Conservation (phyloP, 2,113 vertebrate genomes). For the Siniperca chuatsi region DNA sequence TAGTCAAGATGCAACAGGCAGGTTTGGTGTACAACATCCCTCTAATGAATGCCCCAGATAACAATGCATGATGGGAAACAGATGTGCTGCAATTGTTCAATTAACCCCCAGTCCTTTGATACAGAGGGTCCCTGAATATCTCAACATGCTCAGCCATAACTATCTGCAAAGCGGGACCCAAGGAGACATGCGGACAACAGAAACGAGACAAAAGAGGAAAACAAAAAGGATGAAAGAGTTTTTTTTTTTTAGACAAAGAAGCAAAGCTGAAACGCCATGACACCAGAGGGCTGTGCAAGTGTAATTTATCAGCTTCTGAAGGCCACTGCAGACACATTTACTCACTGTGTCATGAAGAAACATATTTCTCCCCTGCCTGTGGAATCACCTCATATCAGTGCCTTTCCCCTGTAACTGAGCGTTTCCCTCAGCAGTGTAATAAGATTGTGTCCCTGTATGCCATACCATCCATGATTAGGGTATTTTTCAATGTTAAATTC, state of each 20-base stretch:
- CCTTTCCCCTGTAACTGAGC: conserved; percentile 34
- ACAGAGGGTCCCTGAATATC: conserved; percentile 5
- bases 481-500: conserved; percentile 38
- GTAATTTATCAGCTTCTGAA: conserved; percentile 65
- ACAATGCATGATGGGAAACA: conserved; percentile 64
- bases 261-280: conserved; percentile 26
- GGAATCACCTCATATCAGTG: conserved; percentile 53
- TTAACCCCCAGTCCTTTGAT: conserved; percentile 57
- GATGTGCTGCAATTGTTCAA: conserved; percentile 67
- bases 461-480: conserved; percentile 24
- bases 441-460: conserved; percentile 43
- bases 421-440: conserved; percentile 39
- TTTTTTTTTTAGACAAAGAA: conserved; percentile 33
- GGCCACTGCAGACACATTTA: conserved; percentile 77
- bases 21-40: conserved; percentile 32
- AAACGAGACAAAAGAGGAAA: conserved; percentile 23
- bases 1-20: conserved; percentile 30
- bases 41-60: conserved; percentile 61
- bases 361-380: conserved; percentile 58
- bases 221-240: conserved; percentile 29
- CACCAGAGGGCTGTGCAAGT: conserved; percentile 44
- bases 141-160: conserved; percentile 25
- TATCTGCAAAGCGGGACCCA: conserved; percentile 26
- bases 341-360: conserved; percentile 65
- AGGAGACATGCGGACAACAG: conserved; percentile 22